Base-by-base conservation (phyloP, 2,797 vertebrate species). In the Epinephelus coioides region DNA sequence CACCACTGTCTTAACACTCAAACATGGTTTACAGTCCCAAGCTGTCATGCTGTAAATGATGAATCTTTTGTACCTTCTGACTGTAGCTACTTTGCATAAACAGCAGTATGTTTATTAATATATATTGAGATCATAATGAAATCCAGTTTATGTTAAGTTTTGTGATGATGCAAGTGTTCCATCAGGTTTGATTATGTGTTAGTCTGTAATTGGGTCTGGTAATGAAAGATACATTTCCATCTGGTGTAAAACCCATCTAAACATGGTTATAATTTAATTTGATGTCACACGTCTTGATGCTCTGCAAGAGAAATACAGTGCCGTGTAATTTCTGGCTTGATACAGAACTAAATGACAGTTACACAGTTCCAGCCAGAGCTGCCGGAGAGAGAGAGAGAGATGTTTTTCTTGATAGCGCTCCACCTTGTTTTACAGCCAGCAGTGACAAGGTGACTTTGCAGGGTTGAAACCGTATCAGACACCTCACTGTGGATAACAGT, bases 371-470 rank as follows among this genome's bases (percentile, higher is more conserved):
- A 54, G 30, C 6, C 62, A 15, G 30, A 62, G 30, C 2, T 44
- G 55, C n/a, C 49, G 50, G 47, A n/a, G 5, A 55, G 21, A 51
- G 30, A 51, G 30, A 47, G n/a, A 47, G 56, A 38, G 46, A 19
- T 51, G 30, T 50, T 51, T 44, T 60, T 53, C 51, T 19, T 2
- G 25, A 64, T 46, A 40, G 18, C n/a, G 51, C 38, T 46, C 53
- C 17, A 38, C n/a, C 51, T 72, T 79, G 69, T 76, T 83, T 83
- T 70, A 76, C 70, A 75, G 76, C 63, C 63, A 50, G 55, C 67
- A 81, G 27, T 54, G 59, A 70, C 78, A 86, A 89, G 82, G 82
- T 89, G 82, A 88, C 86, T 65, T 84, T 83, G 64, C 55, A 46
- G 68, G 71, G 44, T 44, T 76, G 60, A 81, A 79, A 66, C 75